Evolutionary conservation across 2,113 vertebrate species (phyloP), one percentile per base, ranked within the genome.

Genomic region (Thalassoma bifasciatum): DNA sequence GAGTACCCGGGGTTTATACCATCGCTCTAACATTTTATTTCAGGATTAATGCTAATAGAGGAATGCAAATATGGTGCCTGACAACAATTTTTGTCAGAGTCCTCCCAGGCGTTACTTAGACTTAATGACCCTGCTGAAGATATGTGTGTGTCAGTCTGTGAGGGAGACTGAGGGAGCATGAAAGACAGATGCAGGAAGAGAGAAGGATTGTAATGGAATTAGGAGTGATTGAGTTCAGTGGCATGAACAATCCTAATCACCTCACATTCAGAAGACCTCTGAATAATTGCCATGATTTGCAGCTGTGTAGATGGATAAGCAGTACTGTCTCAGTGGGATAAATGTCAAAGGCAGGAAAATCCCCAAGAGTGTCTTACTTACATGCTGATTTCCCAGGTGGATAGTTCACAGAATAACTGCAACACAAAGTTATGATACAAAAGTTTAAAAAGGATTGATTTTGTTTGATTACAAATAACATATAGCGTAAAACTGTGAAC

Each of bases 241-340:
- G 24, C 84, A 77, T 37, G 46, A 47, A 60, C 72, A 75, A 56
- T 77, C 49, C 75, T 79, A 79, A 91, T 90, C 78, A 85, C 79
- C 73, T 75, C 71, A 60, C 60, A 75, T 74, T 77, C 79, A 64
- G 76, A 77, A 72, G 78, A 82, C 46, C 42, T 44, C 38, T 72
- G 75, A 84, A 69, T 82, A 86, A 86, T 78, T 66, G 68, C 59
- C 44, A 46, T 40, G 21, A 17, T 57, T 79, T 82, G 73, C 61
- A 74, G 26, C 71, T 70, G 66, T 50, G 57, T 65, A 88, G 73
- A 85, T 83, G 83, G 75, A 76, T 82, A 72, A 86, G 75, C 71
- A 46, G 26, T 5, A 49, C 17, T 62, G 72, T 64, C 67, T 81
- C 69, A 49, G 38, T 66, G 68, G 70, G 61, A 47, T 81, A 75